Base-by-base conservation (phyloP, 1,140 invertebrate genomes). In the Drosophila burlai region DNA sequence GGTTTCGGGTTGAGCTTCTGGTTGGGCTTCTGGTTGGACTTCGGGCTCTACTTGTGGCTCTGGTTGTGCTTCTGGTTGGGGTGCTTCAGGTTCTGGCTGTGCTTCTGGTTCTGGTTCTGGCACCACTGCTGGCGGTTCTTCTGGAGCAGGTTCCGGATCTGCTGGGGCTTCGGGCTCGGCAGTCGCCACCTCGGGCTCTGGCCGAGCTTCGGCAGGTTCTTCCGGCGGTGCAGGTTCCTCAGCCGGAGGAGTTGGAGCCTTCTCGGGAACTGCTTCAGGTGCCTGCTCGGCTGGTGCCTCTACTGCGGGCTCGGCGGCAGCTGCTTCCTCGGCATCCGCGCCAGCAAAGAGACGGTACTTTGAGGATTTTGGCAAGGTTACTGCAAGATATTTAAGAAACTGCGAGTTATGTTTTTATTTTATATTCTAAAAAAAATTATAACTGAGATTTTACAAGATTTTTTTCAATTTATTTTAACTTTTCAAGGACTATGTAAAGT, bases 321-420 rank as follows among this genome's bases (percentile, higher is more conserved):
- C 49, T 15, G 11, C 67, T 3, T 69, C 89, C 0, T 91, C 89
- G 0, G 57, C 52, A 62, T 78, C 89, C 0, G 45, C 83, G 31
- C 89, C 89, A 24, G 69, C 89, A 13, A 61, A 34, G 15, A 85
- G 43, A 34, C 85, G 85, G 58, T 72, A 85, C 24, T 55, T 76
- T 9, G 85, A 90, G 15, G 85, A 76, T 8, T 80, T 85, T 16
- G 65, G 52, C 67, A 82, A 43, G 46, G 54, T 26, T 21, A 61
- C 69, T 77, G n/a, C 6, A 45, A 21, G 15, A 3, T 1, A 18
- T 2, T 18, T 0, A 18, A 31, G 8, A n/a, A 43, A 24, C 1
- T 2, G 4, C 0, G 6, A 38, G 15, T 16, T 31, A n/a, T 7
- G 4, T 31, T 8, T 1, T 10, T 8, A 18, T n/a, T 18, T 43